Base-by-base conservation (phyloP, 2,113 vertebrate genomes). In the human (Homo sapiens) region DNA sequence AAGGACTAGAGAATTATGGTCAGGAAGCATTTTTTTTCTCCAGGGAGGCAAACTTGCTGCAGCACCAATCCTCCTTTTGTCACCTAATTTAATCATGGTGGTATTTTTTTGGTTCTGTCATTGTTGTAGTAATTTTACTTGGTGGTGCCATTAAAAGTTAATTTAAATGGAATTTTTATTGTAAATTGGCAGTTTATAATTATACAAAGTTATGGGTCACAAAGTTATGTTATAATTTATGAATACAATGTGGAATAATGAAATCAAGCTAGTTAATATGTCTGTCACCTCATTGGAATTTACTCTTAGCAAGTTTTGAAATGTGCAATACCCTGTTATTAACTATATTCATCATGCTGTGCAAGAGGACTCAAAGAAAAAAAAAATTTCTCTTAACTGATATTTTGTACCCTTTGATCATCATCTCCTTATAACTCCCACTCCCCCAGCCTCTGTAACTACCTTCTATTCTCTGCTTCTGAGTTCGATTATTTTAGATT, bases 111-210 rank as follows among this genome's bases (percentile, higher is more conserved):
- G 45, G 22, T 86, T 93, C 61, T 93, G 57, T 35, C 22, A 30
- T 82, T 22, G 10, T 10, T 61, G 23, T 55, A 45, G n/a, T 92
- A 30, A 85, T 66, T 92, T 92, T 79, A 78, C 23, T 52, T 95
- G 35, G 35, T 72, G 25, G 48, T 64, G 50, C 48, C 86, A 27
- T 40, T 86, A 59, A 86, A 55, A 35, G 43, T 80, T 96, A 55
- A 96, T 82, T 82, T 76, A 94, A 76, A 32, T 45, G 17, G 48
- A 66, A 76, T 87, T 97, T 75, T 87, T 66, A 18, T 68, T 82
- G 72, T 43, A 43, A 75, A 43, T 73, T 40, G 23, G 13, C 72
- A 27, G 40, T 75, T 75, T 43, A 75, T 75, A 43, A 43, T 78
- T 48, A 48, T 48, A 32, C 16, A 48, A 78, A 78, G 48, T 76